Evolutionary conservation across 35 echinoderm and acorn worm species (phyloP).

Genomic region (Holothuria glaberrima): DNA sequence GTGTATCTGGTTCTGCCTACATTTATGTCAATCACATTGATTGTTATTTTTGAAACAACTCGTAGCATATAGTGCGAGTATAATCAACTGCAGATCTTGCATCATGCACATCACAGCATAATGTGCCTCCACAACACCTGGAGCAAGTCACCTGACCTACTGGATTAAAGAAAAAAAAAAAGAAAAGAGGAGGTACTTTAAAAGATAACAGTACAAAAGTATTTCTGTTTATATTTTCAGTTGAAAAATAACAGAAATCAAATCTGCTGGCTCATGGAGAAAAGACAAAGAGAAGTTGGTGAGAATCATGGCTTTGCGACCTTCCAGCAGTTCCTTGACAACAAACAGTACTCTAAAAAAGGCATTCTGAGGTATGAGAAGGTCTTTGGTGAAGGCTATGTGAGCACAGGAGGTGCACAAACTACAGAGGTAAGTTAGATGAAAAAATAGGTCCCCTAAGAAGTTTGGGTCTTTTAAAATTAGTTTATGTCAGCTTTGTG

Average conservation of each 20-base stretch:
- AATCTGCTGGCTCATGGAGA: slow-evolving; percentile 89
- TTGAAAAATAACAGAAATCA: slow-evolving; percentile 94
- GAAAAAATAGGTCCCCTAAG: neutral
- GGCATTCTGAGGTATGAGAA: slow-evolving; percentile 93
- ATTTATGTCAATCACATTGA: too few species aligned
- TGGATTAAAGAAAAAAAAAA: too few species aligned
- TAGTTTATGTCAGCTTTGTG: neutral
- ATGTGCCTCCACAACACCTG: too few species aligned
- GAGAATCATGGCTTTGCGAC: slow-evolving; percentile 88
- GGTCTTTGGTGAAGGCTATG: slow-evolving; percentile 91
- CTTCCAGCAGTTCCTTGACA: slow-evolving; percentile 97
- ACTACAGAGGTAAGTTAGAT: slow-evolving; percentile 75
- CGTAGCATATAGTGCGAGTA: too few species aligned
- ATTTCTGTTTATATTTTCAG: slow-evolving; percentile 42
- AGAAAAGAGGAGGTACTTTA: too few species aligned
- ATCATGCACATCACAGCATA: too few species aligned
- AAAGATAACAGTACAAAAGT: neutral
- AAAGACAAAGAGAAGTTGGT: slow-evolving; percentile 30
- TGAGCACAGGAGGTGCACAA: slow-evolving; percentile 90
- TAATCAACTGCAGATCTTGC: too few species aligned
- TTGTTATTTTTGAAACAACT: too few species aligned
- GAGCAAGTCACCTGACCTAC: too few species aligned
- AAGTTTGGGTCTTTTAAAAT: neutral
- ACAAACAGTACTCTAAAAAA: slow-evolving; percentile 82
- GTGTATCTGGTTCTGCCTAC: too few species aligned